These are phyloP conservation scores for Cybosia mesomella DNA, from an alignment of 2,888 invertebrate species.

Conservation along the genomic window DNA sequence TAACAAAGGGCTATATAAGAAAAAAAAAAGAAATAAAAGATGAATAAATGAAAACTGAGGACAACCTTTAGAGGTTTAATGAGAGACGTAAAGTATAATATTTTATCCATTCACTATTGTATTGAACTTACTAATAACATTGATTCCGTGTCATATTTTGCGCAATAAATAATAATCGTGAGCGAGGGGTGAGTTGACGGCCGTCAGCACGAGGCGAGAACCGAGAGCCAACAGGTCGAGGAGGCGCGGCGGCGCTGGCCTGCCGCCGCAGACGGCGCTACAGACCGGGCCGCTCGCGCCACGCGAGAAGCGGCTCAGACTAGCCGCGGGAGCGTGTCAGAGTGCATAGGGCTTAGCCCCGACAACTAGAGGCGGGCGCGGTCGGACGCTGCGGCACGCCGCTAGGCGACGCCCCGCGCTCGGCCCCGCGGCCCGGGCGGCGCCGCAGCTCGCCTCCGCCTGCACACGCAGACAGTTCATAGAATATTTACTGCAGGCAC, in stretches of 20 bases:
- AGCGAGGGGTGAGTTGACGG: slow-evolving; percentile 66
- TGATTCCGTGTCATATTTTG: slow-evolving; percentile 62
- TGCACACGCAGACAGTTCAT: slow-evolving; percentile 84
- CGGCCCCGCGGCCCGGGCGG: slow-evolving; percentile 69
- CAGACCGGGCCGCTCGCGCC: slow-evolving; percentile 56
- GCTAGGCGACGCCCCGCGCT: slow-evolving; percentile 56
- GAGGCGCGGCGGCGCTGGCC: slow-evolving; percentile 49
- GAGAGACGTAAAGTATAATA: slow-evolving; percentile 54
- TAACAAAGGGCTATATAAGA: slow-evolving; percentile 11
- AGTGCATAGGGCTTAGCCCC: slow-evolving; percentile 78
- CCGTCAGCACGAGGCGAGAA: slow-evolving; percentile 66
- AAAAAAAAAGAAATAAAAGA: slow-evolving; percentile 25
- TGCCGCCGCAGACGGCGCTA: slow-evolving; percentile 47
- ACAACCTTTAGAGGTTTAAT: slow-evolving; percentile 50
- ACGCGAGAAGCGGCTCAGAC: slow-evolving; percentile 82
- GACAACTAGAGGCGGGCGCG: slow-evolving; percentile 73
- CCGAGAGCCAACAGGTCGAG: slow-evolving; percentile 59
- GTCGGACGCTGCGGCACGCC: slow-evolving; percentile 55
- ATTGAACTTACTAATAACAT: slow-evolving; percentile 75
- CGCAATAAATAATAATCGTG: slow-evolving; percentile 69
- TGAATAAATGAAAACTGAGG: slow-evolving; percentile 34
- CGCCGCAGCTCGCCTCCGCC: slow-evolving; percentile 79
- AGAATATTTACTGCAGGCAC: slow-evolving; percentile 50
- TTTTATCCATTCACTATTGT: slow-evolving; percentile 59
- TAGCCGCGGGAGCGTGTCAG: slow-evolving; percentile 77